phyloP scores from a whole-genome alignment of 2,888 invertebrate species.

The Phrixothrix hirtus region DNA sequence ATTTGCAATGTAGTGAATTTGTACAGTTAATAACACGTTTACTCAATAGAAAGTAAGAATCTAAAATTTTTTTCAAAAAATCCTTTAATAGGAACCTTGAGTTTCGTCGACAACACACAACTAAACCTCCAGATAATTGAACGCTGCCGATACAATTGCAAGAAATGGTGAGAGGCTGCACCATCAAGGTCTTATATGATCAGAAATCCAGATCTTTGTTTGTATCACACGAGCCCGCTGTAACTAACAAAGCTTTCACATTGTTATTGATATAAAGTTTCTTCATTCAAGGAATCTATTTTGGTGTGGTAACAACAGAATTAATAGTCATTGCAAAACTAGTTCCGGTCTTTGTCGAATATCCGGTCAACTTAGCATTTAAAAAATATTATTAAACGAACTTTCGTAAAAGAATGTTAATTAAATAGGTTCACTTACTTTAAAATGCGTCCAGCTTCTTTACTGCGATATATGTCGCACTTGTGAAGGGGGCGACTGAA shows the following conservation, averaged over 20 bases:
- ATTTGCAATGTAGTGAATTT: conserved; percentile 7
- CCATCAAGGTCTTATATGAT: conserved; percentile 23
- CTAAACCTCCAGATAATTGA: conserved; percentile 17
- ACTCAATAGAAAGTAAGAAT: conserved; percentile 14
- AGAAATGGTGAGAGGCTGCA: conserved; percentile 24
- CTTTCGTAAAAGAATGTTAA: too few species aligned
- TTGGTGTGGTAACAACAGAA: conserved; percentile 23
- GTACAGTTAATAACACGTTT: conserved; percentile 12
- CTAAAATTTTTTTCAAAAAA: conserved; percentile 6
- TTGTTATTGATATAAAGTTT: conserved; percentile 19
- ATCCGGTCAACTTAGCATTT: conserved; percentile 28
- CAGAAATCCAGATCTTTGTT: conserved; percentile 26
- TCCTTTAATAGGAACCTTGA: conserved; percentile 18
- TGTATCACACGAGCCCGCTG: conserved; percentile 3
- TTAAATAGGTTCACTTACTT: too few species aligned
- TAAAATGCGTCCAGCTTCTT: conserved; percentile 81
- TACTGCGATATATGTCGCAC: conserved; percentile 88
- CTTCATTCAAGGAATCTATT: conserved; percentile 21
- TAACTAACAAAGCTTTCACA: conserved; percentile 24
- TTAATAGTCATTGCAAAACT: conserved; percentile 15
- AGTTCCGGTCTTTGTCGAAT: conserved; percentile 24
- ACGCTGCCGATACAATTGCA: conserved; percentile 15
- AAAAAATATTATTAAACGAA: conserved; percentile 3
- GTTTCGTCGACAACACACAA: conserved; percentile 23
- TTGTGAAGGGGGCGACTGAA: conserved; percentile 77